Percentiles rank a stretch among this genome's conserved stretches.
Evolutionary conservation across 2,113 vertebrate genomes (phyloP).

Genomic region (Camelus dromedarius): DNA sequence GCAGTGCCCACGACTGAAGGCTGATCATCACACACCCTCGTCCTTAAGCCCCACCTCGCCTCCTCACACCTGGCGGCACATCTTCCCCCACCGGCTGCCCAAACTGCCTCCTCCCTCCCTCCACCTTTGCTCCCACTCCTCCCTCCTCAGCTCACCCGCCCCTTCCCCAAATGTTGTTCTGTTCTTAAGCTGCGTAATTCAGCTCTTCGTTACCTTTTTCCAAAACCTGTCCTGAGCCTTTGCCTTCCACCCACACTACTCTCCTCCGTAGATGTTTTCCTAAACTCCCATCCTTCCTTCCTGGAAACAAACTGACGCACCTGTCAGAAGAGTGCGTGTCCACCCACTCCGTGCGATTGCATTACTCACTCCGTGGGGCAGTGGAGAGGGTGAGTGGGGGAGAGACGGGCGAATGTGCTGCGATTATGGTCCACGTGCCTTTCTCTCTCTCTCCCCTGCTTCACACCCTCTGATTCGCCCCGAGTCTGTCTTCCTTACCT

Average conservation of each 20-base stretch:
- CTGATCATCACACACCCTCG: rapidly evolving
- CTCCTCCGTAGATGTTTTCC: neutral
- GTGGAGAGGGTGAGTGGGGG: neutral
- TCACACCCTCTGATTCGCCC: too few relatives aligned
- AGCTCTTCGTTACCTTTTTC: neutral
- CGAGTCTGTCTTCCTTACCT: neutral
- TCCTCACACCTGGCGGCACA: neutral
- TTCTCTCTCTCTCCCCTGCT: neutral
- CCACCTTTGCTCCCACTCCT: neutral
- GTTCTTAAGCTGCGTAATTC: neutral
- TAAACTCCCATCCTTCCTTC: neutral
- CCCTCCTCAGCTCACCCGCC: neutral
- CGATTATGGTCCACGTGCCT: rapidly evolving
- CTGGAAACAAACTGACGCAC: neutral
- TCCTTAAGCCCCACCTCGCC: neutral
- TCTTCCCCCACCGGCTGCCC: neutral
- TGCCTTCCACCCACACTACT: neutral
- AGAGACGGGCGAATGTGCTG: rapidly evolving
- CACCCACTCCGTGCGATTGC: rapidly evolving
- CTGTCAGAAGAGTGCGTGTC: neutral
- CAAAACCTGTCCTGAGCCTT: neutral
- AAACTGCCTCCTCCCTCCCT: neutral
- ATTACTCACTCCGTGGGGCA: neutral
- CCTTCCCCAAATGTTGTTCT: neutral
- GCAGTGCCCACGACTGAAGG: neutral